Percentiles rank a stretch among this genome's conserved stretches.
Conservation (phyloP, 2,888 invertebrate genomes). For the Trimorus sp. region DNA sequence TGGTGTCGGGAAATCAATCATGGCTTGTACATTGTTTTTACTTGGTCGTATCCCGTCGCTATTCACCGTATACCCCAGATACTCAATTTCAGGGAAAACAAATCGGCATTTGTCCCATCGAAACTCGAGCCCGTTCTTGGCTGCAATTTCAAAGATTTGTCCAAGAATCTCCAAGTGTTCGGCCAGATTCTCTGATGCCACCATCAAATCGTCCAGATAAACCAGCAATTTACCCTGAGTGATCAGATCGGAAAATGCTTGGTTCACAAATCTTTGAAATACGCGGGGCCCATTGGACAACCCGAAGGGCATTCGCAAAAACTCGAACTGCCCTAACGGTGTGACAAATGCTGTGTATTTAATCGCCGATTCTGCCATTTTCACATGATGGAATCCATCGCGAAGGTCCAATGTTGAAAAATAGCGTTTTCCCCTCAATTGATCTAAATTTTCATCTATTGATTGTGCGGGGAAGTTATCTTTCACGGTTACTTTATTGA, state of each 20-base stretch:
- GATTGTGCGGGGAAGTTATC: conserved; percentile 68
- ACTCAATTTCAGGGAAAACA: background rate
- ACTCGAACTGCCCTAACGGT: background rate
- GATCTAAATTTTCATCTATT: conserved; percentile 68
- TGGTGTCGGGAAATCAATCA: conserved; percentile 8
- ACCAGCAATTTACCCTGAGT: conserved; percentile 4
- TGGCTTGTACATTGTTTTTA: background rate
- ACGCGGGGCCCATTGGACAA: conserved; percentile 1
- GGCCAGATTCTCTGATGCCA: conserved; percentile 1
- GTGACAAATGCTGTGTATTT: background rate
- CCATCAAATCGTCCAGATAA: conserved; percentile 25
- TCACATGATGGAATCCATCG: conserved; percentile 6
- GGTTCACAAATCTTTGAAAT: conserved; percentile 14
- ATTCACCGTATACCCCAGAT: conserved; percentile 4
- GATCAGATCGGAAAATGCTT: background rate
- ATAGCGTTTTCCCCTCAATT: background rate
- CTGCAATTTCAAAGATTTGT: background rate
- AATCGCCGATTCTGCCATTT: background rate
- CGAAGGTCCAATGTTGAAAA: background rate
- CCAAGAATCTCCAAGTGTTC: conserved; percentile 5
- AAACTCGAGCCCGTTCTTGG: background rate
- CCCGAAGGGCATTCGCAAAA: conserved; percentile 1
- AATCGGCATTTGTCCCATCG: conserved; percentile 12
- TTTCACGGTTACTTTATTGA: conserved; percentile 69
- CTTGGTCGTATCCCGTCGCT: background rate